Evolutionary conservation across 2,113 vertebrate species (phyloP).

Genomic region (Melospiza georgiana): DNA sequence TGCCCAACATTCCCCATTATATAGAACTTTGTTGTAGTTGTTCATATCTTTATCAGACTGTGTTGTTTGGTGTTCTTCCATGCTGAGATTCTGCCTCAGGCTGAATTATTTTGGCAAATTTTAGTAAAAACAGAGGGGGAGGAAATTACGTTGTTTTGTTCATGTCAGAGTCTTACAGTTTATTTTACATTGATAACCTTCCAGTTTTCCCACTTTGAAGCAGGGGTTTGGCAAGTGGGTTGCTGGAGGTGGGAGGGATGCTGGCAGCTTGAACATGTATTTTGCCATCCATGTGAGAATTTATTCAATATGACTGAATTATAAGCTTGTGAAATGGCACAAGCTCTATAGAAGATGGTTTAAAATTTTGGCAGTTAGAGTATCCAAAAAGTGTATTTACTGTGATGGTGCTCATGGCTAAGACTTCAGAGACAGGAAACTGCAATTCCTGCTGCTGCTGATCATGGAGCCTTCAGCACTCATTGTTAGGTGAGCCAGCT

Average conservation of each 20-base stretch:
- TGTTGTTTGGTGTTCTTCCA: constrained; percentile 44
- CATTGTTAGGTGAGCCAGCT: not conserved
- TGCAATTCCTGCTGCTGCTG: not conserved
- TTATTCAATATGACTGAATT: not conserved
- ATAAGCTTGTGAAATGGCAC: not conserved
- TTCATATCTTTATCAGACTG: constrained; percentile 40
- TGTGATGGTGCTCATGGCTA: not conserved
- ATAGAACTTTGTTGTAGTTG: constrained; percentile 34
- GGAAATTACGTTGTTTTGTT: constrained; percentile 60
- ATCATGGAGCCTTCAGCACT: not conserved
- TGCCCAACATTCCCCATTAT: constrained; percentile 34
- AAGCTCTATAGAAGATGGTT: not conserved
- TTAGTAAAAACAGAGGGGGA: constrained; percentile 45
- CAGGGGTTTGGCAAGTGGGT: constrained; percentile 8
- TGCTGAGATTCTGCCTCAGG: constrained; percentile 10
- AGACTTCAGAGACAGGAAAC: not conserved
- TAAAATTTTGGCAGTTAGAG: not conserved
- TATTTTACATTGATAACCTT: constrained; percentile 50
- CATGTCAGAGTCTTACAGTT: constrained; percentile 32
- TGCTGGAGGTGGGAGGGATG: not conserved
- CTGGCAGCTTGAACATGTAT: not conserved
- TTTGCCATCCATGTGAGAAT: not conserved
- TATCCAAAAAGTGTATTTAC: not conserved
- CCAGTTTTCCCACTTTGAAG: constrained; percentile 47
- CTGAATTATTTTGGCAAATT: constrained; percentile 59